These are phyloP conservation scores for Brevipalpus yothersi DNA, from an alignment of 1,140 invertebrate species.

Conservation along the genomic window DNA sequence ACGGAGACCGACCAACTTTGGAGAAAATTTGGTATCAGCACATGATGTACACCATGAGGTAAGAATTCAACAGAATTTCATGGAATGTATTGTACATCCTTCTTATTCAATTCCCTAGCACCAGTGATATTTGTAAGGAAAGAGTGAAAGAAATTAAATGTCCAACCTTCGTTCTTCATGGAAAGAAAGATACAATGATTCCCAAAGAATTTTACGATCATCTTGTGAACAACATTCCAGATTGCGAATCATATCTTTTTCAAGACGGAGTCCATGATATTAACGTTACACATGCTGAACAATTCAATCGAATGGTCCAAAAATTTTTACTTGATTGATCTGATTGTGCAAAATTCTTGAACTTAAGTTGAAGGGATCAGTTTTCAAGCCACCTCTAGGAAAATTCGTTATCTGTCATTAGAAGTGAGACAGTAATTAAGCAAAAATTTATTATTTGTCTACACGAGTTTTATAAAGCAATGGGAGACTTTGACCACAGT, in stretches of 20 bases:
- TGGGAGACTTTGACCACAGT: too few species aligned
- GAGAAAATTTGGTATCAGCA: not conserved
- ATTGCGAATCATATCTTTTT: conserved; percentile 4
- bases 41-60: not conserved
- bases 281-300: conserved; percentile 1
- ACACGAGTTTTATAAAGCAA: too few species aligned
- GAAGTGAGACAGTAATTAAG: too few species aligned
- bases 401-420: too few species aligned
- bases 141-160: not conserved
- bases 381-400: too few species aligned
- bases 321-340: conserved; percentile 5
- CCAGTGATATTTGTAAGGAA: not conserved
- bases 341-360: not conserved
- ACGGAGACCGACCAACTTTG: not conserved
- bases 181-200: conserved; percentile 6
- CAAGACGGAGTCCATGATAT: conserved; percentile 6
- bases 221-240: conserved; percentile 1
- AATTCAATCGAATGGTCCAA: conserved; percentile 5
- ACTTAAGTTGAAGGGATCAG: too few species aligned
- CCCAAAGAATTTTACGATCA: conserved; percentile 3
- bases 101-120: not conserved
- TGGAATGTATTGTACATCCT: too few species aligned
- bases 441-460: too few species aligned
- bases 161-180: conserved; percentile 2
- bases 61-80: too few species aligned